These are phyloP conservation scores for Phrynocephalus versicolor DNA, from an alignment of 2,113 vertebrate species.

Conservation along the genomic window DNA sequence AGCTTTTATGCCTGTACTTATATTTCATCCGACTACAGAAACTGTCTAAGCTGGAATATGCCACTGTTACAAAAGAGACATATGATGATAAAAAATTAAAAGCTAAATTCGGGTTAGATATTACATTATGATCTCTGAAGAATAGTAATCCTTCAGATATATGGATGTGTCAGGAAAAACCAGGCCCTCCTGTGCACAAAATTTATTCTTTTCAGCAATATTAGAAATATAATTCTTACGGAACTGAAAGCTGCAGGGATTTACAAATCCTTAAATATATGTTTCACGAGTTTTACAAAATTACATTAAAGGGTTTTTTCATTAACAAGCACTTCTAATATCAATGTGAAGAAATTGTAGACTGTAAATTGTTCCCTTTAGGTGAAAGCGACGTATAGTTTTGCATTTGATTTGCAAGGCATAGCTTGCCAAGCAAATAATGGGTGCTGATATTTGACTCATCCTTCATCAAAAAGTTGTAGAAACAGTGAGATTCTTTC, in stretches of 20 bases:
- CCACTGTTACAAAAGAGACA: background rate
- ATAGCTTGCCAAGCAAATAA: background rate
- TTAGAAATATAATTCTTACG: conserved; percentile 28
- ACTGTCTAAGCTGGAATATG: background rate
- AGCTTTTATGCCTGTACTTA: background rate
- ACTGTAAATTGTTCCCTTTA: background rate
- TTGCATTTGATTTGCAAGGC: background rate
- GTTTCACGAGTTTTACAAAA: background rate
- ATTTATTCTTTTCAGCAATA: conserved; percentile 2
- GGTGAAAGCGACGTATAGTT: background rate
- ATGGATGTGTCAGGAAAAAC: background rate
- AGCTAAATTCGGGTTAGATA: conserved; percentile 11
- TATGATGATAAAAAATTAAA: conserved; percentile 3
- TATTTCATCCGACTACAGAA: background rate
- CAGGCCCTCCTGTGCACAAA: background rate
- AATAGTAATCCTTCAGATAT: conserved; percentile 14
- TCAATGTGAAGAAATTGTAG: background rate
- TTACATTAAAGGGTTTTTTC: background rate
- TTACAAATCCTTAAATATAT: conserved; percentile 22
- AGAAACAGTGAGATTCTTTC: background rate
- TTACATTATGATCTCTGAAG: conserved; percentile 24
- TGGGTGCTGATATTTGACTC: background rate
- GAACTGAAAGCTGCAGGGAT: background rate
- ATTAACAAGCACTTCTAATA: background rate
- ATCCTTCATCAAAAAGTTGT: background rate